A percentile compares a stretch with the other conserved stretches of the same genome.
phyloP scores from a whole-genome alignment of 2,113 vertebrate genomes.

The Cervus canadensis region DNA sequence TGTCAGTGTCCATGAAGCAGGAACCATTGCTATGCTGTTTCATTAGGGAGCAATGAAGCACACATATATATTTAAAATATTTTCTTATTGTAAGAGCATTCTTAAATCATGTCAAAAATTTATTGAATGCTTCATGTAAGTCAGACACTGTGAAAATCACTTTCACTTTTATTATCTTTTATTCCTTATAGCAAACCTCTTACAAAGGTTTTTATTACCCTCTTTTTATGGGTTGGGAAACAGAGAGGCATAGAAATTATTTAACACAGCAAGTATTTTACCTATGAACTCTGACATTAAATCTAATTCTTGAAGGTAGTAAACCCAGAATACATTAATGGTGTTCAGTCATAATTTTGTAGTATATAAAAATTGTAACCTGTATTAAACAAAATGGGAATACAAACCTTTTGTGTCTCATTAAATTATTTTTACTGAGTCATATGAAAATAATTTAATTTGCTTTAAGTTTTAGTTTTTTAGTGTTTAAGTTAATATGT shows the following conservation, averaged over 20 bases:
- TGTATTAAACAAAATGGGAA: not conserved
- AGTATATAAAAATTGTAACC: not conserved
- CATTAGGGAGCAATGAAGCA: not conserved
- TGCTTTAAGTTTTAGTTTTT: not conserved
- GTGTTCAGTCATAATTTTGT: not conserved
- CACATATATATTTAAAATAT: not conserved
- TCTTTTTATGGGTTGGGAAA: not conserved
- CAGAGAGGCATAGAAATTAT: not conserved
- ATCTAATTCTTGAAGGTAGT: not conserved
- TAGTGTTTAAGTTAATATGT: not conserved
- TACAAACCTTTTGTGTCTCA: not conserved
- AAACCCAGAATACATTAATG: not conserved
- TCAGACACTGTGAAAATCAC: not conserved
- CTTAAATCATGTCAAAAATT: not conserved
- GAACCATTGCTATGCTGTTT: not conserved
- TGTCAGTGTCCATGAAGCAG: not conserved
- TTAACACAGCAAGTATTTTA: not conserved
- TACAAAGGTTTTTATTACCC: not conserved
- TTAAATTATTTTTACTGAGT: not conserved
- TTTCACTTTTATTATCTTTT: not conserved
- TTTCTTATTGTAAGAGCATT: not conserved
- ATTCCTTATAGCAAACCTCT: not conserved
- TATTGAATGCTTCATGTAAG: not conserved
- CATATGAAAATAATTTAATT: not conserved
- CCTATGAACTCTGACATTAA: not conserved